phyloP scores from a whole-genome alignment of 2,113 vertebrate species.

The Takifugu bimaculatus region DNA sequence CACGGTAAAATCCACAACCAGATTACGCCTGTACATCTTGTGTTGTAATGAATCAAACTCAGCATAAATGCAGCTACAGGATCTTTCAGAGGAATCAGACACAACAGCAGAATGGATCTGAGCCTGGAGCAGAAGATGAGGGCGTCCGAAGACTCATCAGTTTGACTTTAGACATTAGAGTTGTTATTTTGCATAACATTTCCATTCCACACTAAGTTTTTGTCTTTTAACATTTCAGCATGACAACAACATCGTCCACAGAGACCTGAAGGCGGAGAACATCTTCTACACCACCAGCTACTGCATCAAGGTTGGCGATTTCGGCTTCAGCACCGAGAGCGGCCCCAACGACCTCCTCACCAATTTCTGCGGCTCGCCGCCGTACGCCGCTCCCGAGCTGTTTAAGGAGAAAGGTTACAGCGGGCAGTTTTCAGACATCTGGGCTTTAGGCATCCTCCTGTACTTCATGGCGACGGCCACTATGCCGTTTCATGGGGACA shows the following conservation, averaged over 20 bases:
- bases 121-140: too few relatives aligned
- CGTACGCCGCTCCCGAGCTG: conserved; percentile 76
- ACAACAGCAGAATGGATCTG: too few relatives aligned
- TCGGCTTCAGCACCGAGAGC: conserved; percentile 73
- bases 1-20: too few relatives aligned
- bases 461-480: conserved; percentile 75
- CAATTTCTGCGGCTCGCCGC: conserved; percentile 77
- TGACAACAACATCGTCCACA: conserved; percentile 75
- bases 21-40: too few relatives aligned
- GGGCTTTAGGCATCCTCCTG: conserved; percentile 78
- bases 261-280: conserved; percentile 79
- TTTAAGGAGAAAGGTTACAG: conserved; percentile 72
- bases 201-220: background rate
- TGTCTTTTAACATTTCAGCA: conserved; percentile 63
- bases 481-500: conserved; percentile 73
- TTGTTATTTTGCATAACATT: too few relatives aligned
- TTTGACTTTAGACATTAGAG: too few relatives aligned
- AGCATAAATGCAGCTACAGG: too few relatives aligned
- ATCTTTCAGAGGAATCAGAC: too few relatives aligned
- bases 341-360: conserved; percentile 59
- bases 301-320: conserved; percentile 78
- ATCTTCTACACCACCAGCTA: conserved; percentile 75
- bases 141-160: too few relatives aligned
- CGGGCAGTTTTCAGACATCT: conserved; percentile 71
- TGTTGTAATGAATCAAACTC: too few relatives aligned